These are phyloP conservation scores for Nemotelus nigrinus DNA, from an alignment of 2,888 invertebrate species.

Conservation along the genomic window DNA sequence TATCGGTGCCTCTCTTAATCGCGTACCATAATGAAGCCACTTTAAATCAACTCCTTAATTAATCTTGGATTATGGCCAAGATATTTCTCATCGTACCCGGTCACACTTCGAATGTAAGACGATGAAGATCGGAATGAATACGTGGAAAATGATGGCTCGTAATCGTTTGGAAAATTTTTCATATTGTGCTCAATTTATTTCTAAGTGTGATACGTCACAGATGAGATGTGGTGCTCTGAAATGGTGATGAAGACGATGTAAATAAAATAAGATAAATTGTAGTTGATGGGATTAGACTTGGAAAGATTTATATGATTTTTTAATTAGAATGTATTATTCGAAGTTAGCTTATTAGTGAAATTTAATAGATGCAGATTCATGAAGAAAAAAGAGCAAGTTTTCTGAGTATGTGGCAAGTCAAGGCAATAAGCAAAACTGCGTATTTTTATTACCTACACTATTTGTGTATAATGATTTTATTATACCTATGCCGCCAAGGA, in stretches of 20 bases:
- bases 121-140: conserved; percentile 25
- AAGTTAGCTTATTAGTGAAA: too few relatives aligned
- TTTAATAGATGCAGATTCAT: too few relatives aligned
- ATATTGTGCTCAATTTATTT: conserved; percentile 43
- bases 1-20: conserved; percentile 20
- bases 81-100: conserved; percentile 28
- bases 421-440: too few relatives aligned
- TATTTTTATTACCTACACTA: too few relatives aligned
- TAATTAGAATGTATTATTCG: conserved; percentile 4
- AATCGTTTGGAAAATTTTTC: conserved; percentile 47
- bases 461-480: too few relatives aligned
- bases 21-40: conserved; percentile 31
- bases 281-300: conserved; percentile 11
- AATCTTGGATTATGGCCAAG: conserved; percentile 51
- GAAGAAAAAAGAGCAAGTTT: too few relatives aligned
- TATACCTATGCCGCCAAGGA: too few relatives aligned
- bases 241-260: conserved; percentile 26
- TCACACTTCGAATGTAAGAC: neutral
- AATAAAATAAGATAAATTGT: conserved; percentile 30
- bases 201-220: conserved; percentile 19
- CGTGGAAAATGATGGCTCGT: conserved; percentile 48
- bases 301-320: conserved; percentile 34
- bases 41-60: conserved; percentile 48
- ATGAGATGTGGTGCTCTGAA: conserved; percentile 4
- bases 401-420: too few relatives aligned